Evolutionary conservation across 2,113 vertebrate species (phyloP).

Genomic region (Prionailurus bengalensis): DNA sequence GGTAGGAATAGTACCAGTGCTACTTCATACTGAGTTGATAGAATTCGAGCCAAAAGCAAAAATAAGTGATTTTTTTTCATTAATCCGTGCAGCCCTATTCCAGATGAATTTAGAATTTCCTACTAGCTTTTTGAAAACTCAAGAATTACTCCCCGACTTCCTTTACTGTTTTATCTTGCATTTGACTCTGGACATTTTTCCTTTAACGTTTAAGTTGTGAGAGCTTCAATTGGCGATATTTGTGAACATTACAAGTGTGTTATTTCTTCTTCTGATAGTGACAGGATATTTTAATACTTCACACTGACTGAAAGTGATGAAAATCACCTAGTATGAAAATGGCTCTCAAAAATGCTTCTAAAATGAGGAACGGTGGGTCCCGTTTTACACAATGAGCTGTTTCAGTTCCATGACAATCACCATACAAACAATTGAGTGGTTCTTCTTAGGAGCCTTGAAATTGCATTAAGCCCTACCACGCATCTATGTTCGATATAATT

Average conservation of each 20-base stretch:
- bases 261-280: constrained; percentile 24
- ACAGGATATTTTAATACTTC: background rate
- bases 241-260: background rate
- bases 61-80: background rate
- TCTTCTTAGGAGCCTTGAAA: constrained; percentile 5
- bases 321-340: background rate
- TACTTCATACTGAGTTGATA: background rate
- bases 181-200: background rate
- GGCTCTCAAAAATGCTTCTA: background rate
- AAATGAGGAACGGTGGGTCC: background rate
- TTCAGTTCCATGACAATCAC: background rate
- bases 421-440: background rate
- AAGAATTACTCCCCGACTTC: background rate
- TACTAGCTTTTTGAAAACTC: background rate
- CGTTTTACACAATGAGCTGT: background rate
- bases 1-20: background rate
- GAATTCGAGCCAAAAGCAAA: background rate
- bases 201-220: background rate
- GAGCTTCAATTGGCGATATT: background rate
- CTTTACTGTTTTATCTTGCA: background rate
- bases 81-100: background rate
- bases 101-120: background rate
- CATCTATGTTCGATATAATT: background rate
- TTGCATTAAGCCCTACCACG: background rate
- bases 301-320: background rate